A percentile compares a stretch with the other conserved stretches of the same genome.
Evolutionary conservation across 2,113 vertebrate genomes (phyloP).

Genomic region (Ptychochromis oligacanthus): DNA sequence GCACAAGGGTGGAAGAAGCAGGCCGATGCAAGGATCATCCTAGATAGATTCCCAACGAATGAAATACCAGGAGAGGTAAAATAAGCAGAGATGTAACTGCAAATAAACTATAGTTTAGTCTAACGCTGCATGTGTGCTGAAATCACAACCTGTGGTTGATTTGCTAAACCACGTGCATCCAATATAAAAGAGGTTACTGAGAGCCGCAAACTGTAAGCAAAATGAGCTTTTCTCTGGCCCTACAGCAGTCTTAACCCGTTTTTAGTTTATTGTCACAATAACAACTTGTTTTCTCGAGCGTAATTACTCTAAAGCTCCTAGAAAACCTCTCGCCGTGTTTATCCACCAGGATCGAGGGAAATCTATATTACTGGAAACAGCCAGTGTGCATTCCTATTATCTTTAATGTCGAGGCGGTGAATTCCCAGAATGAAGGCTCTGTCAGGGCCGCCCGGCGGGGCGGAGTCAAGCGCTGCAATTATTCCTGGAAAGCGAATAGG

Average conservation of each 20-base stretch:
- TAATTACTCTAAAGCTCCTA: constrained; percentile 56
- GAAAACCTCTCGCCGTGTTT: constrained; percentile 61
- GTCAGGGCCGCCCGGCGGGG: constrained; percentile 68
- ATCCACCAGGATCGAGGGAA: constrained; percentile 58
- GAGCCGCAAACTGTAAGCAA: background rate
- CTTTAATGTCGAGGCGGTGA: constrained; percentile 73
- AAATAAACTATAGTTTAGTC: background rate
- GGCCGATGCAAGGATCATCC: background rate
- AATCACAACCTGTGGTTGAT: too few relatives aligned
- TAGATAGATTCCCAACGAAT: constrained; percentile 12
- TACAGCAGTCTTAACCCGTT: background rate
- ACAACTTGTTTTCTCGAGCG: constrained; percentile 45
- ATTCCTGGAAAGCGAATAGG: constrained; percentile 78
- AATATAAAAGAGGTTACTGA: background rate
- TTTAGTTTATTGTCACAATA: constrained; percentile 34
- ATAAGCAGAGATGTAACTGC: background rate
- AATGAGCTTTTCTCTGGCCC: background rate
- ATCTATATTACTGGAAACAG: constrained; percentile 75
- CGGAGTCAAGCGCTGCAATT: constrained; percentile 63
- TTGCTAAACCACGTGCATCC: background rate
- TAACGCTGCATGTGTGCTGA: background rate
- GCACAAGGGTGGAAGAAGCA: background rate
- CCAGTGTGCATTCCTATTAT: constrained; percentile 74
- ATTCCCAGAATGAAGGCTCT: constrained; percentile 74
- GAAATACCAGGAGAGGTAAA: background rate